Percentiles rank a stretch among this genome's conserved stretches.
phyloP scores from a whole-genome alignment of 2,113 vertebrate genomes.

The Spermophilus dauricus region DNA sequence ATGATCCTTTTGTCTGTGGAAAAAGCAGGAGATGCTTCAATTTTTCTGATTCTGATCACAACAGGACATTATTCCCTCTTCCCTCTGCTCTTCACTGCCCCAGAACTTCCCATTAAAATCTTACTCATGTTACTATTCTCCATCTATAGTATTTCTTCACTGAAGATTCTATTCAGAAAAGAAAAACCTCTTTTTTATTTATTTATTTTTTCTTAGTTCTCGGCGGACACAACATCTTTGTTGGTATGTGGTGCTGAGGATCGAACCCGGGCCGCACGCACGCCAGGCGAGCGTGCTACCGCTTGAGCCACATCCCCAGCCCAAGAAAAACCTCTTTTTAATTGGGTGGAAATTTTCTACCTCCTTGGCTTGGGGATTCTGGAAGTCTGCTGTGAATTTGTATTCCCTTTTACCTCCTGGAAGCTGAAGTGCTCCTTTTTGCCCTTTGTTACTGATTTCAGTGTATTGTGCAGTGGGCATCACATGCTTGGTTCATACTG shows the following conservation, averaged over 20 bases:
- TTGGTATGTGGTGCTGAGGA: too few relatives aligned
- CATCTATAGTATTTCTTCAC: constrained; percentile 92
- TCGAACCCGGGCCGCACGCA: too few relatives aligned
- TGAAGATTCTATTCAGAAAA: constrained; percentile 92
- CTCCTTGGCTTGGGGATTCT: constrained; percentile 92
- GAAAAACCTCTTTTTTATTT: constrained; percentile 88
- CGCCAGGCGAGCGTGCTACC: too few relatives aligned
- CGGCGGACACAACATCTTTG: too few relatives aligned
- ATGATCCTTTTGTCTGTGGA: too few relatives aligned
- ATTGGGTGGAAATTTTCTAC: constrained; percentile 92
- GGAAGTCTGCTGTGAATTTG: constrained; percentile 92
- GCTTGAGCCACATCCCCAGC: too few relatives aligned
- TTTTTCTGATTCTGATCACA: too few relatives aligned
- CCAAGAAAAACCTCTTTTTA: constrained; percentile 89
- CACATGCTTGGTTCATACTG: constrained; percentile 93
- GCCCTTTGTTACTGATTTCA: constrained; percentile 93
- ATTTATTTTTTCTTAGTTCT: too few relatives aligned
- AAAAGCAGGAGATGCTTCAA: too few relatives aligned
- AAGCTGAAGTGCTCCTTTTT: constrained; percentile 91
- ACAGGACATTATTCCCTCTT: too few relatives aligned
- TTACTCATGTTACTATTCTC: constrained; percentile 94
- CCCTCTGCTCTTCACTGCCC: too few relatives aligned
- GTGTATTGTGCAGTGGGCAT: constrained; percentile 95
- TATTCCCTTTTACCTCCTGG: constrained; percentile 94
- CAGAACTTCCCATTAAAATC: too few relatives aligned